Evolutionary conservation across 2,113 vertebrate genomes (phyloP), one percentile per base, ranked within the genome.

Genomic region (Gambusia holbrooki): DNA sequence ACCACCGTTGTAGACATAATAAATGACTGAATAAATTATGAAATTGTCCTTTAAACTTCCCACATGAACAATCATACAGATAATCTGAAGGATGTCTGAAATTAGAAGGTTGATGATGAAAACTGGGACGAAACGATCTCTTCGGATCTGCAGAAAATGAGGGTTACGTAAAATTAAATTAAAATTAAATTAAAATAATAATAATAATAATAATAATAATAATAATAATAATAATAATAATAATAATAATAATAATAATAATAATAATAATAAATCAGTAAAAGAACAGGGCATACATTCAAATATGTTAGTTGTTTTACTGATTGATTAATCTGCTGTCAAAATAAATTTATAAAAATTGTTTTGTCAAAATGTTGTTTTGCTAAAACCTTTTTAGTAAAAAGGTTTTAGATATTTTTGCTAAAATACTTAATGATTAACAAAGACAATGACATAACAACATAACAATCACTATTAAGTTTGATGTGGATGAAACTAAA

Each of bases 1-100:
- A n/a, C 58, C 58, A 60, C n/a, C 0, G 8, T 1, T 1, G 58
- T 60, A 60, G 58, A 12, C 2, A 60, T 12, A n/a, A n/a, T 27
- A 2, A 27, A n/a, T 10, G 5, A 60, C 2, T 27, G 3, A 1
- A 60, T 27, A 2, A n/a, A 0, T 0, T n/a, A 11, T 11, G 1
- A 27, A 11, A 27, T 3, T 1, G 58, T 1, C 10, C 1, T 25
- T 4, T 25, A 4, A 0, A 10, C 0, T 11, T 25, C 0, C 58
- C 58, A 27, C 0, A 6, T 60, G 0, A 2, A 60, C 2, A n/a
- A 60, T 27, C 58, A 60, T 60, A 27, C n/a, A 60, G 58, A 10
- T 27, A 27, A 60, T 60, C 58, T 60, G 58, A 60, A 27, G 10
- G 58, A 27, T 27, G 58, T 60, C 58, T 10, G 58, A 60, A 60